Conservation (phyloP, 1,140 invertebrate genomes). For the Sycophaga agraensis region DNA sequence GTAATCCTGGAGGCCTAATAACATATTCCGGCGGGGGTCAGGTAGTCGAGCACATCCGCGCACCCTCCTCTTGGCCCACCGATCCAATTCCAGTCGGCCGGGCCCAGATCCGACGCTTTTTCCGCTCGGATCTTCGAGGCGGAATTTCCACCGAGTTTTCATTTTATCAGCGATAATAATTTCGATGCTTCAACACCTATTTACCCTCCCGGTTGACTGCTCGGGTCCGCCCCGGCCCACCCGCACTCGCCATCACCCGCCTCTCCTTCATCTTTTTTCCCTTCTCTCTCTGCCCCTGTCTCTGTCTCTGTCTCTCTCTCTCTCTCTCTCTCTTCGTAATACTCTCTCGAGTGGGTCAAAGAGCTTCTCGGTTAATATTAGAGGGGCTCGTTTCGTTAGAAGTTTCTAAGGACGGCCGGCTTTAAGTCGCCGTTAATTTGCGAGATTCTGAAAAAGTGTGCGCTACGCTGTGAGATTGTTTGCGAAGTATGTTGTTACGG, state of each 20-base stretch:
- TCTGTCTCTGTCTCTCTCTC: neutral
- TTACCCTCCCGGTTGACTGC: neutral
- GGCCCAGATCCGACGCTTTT: no score
- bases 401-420: no score
- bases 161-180: neutral
- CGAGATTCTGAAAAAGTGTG: no score
- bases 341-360: no score
- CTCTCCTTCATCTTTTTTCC: neutral
- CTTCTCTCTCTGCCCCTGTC: neutral
- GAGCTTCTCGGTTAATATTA: no score
- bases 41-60: conserved; percentile 22
- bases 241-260: no score
- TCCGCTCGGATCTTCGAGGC: no score
- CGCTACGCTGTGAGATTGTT: no score
- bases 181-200: neutral
- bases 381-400: no score
- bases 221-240: no score
- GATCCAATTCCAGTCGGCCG: conserved; percentile 43
- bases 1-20: conserved; percentile 51
- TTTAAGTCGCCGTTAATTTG: no score
- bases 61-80: conserved; percentile 40
- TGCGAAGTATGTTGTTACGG: no score
- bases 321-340: neutral
- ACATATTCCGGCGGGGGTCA: conserved; percentile 48
- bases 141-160: neutral